These are phyloP conservation scores for Phaethornis superciliosus DNA, from an alignment of 2,113 vertebrate genomes.

Conservation along the genomic window DNA sequence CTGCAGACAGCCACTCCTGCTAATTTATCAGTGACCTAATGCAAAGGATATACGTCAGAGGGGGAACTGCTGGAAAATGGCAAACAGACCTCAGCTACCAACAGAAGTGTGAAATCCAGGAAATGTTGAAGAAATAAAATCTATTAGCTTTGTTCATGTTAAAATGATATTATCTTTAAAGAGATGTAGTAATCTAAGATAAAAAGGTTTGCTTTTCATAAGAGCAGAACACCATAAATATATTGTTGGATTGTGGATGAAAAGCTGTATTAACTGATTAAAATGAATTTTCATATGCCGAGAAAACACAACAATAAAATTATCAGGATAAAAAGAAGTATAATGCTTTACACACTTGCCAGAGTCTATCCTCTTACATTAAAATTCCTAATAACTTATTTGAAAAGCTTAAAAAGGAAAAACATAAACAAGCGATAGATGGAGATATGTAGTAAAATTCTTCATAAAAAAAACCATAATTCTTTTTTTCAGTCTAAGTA, in stretches of 20 bases:
- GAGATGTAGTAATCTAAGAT: not conserved
- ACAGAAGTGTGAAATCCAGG: not conserved
- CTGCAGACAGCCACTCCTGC: not conserved
- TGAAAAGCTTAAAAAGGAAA: not conserved
- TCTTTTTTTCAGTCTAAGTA: not conserved
- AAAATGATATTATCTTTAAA: not conserved
- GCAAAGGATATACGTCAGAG: fast-evolving
- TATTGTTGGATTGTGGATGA: not conserved
- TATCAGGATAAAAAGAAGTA: not conserved
- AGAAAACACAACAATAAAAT: slow-evolving; percentile 10
- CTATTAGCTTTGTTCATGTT: not conserved
- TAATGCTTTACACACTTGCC: not conserved
- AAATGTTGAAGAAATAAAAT: not conserved
- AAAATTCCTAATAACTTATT: not conserved
- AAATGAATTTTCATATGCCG: not conserved
- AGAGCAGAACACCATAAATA: not conserved
- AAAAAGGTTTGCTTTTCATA: not conserved
- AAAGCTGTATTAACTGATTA: not conserved
- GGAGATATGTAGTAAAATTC: not conserved
- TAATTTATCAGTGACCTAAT: not conserved
- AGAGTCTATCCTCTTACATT: not conserved
- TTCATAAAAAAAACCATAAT: not conserved
- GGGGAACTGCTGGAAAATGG: not conserved
- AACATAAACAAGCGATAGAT: not conserved
- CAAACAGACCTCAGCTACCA: not conserved